Conservation (phyloP, 2,797 vertebrate genomes). For the Danio tinwini region DNA sequence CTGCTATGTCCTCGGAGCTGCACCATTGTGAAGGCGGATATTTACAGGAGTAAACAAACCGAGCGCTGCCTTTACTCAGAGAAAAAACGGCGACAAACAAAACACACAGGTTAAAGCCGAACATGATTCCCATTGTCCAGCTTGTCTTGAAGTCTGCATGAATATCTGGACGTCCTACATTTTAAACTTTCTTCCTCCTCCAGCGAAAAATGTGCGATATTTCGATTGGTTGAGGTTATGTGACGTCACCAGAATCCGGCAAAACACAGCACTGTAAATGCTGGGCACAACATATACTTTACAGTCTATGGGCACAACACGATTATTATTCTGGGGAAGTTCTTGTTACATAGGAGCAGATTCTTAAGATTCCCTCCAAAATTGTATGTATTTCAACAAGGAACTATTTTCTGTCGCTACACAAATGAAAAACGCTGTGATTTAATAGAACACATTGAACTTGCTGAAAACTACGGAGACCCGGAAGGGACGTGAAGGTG, state of each 20-base stretch:
- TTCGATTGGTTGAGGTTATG: constrained; percentile 67
- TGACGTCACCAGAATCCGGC: constrained; percentile 66
- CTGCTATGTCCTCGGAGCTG: constrained; percentile 70
- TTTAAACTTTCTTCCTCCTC: background rate
- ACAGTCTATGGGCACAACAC: too few species aligned
- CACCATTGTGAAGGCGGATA: constrained; percentile 76
- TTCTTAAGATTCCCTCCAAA: too few species aligned
- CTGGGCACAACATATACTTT: background rate
- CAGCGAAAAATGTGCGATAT: background rate
- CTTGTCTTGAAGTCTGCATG: background rate
- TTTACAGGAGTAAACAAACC: constrained; percentile 57
- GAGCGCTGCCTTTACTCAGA: background rate
- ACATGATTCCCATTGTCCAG: constrained; percentile 6
- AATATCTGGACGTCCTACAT: background rate
- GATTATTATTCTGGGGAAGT: too few species aligned
- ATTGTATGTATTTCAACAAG: too few species aligned
- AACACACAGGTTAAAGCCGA: background rate
- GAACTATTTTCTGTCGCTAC: too few species aligned
- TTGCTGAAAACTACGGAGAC: too few species aligned
- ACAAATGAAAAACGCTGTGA: too few species aligned
- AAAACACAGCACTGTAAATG: background rate
- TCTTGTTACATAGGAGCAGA: too few species aligned
- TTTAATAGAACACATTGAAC: too few species aligned
- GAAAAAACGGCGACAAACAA: background rate
- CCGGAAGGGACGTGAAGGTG: too few species aligned